Base-by-base conservation (phyloP, 2,113 vertebrate species). In the Archocentrus centrarchus region DNA sequence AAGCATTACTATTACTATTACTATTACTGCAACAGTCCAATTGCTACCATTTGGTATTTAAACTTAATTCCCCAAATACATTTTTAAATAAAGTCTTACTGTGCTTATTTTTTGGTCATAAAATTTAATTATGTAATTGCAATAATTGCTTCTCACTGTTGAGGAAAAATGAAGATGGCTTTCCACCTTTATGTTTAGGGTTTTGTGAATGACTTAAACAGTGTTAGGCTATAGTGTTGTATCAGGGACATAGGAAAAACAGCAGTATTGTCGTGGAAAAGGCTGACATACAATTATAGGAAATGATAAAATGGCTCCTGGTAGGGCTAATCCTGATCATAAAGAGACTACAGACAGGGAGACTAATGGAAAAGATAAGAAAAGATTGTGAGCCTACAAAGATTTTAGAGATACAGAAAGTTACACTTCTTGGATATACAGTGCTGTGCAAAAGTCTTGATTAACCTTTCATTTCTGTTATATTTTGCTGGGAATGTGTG, bases 321-420 rank as follows among this genome's bases (percentile, higher is more conserved):
- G 17, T 73, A 53, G 27, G 10, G 17, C 66, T 53, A 32, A 73
- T 53, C 66, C 44, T 73, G 32, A 53, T 53, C 27, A 32, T 53
- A 73, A 73, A 73, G 57, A 10, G 30, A 73, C 17, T 32, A 53
- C 27, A 32, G 44, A 73, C 17, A 20, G 17, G 17, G 53, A 73
- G 44, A 53, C 44, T 53, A 73, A 32, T 73, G 53, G 24, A 73
- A 73, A 73, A 53, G 44, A 73, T 53, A 53, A 73, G 66, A 53
- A 73, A 53, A 53, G 66, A 53, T 32, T 53, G 47, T n/a, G 44
- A 73, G 44, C 6, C 17, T 53, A 73, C 20, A 6, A 13, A 53
- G 44, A 73, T 27, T 53, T 73, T 20, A 53, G 27, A 73, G 53
- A 73, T 53, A 47, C 27, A 73, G 17, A 53, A 73, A 32, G 53